A percentile compares a stretch with the other conserved stretches of the same genome.
These are phyloP conservation scores for Chromis chromis DNA, from an alignment of 2,797 vertebrate genomes.

Conservation along the genomic window DNA sequence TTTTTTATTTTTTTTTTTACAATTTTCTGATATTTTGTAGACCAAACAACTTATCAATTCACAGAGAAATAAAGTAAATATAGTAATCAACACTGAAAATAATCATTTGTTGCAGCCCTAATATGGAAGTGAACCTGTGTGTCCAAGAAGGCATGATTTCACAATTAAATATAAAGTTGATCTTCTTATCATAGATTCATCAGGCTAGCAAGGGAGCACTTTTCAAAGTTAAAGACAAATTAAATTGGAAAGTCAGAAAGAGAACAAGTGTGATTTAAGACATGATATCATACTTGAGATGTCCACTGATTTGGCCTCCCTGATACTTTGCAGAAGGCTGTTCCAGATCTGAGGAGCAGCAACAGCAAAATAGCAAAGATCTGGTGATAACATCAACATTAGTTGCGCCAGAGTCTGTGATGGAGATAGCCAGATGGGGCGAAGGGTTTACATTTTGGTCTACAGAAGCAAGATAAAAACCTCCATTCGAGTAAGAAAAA, in stretches of 20 bases:
- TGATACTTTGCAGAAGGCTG: neutral
- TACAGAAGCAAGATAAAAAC: neutral
- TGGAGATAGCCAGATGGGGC: neutral
- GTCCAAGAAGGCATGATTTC: neutral
- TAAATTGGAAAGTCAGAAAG: neutral
- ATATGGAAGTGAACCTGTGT: neutral
- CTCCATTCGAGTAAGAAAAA: neutral
- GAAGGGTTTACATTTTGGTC: neutral
- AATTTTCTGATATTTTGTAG: too few relatives aligned
- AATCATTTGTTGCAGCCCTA: too few relatives aligned
- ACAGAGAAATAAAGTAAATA: too few relatives aligned
- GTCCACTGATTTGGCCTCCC: neutral
- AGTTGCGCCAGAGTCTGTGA: neutral
- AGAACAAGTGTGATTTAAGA: neutral
- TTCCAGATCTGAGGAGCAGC: neutral
- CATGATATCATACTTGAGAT: neutral
- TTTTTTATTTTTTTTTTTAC: too few relatives aligned
- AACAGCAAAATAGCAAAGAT: neutral
- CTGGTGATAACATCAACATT: neutral
- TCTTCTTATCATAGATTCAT: neutral
- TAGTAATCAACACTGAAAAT: too few relatives aligned
- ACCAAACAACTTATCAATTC: too few relatives aligned
- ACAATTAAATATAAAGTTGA: neutral
- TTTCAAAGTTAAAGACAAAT: too few relatives aligned
- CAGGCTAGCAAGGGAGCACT: too few relatives aligned